Evolutionary conservation across 2,797 vertebrate genomes (phyloP), one percentile per base, ranked within the genome.

Genomic region (Gila robusta): DNA sequence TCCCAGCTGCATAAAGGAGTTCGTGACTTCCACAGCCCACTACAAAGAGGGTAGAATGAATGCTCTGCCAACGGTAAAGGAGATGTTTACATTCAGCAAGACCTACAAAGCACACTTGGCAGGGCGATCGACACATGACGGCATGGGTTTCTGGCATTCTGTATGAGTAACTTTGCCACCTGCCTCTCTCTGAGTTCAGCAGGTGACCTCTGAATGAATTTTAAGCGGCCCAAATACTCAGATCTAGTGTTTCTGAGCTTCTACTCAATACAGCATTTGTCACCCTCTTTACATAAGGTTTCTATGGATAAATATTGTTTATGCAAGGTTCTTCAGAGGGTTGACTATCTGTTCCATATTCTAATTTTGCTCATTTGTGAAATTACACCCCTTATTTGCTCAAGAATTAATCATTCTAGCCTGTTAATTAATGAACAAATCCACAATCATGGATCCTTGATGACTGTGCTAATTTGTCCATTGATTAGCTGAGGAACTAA

Each of bases 401-500:
- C 16, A 72, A 72, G 76, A 85, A 41, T 49, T 49, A 49, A 80
- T 85, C 54, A 64, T 19, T 79, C 52, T 49, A 44, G 26, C 26
- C 35, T 49, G 80, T 35, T 80, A 85, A 85, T 79, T 49, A 85
- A 80, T 2, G 9, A 80, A 73, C 67, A 85, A 80, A 80, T 77
- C 37, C 54, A 79, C 37, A 79, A 85, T 62, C 77, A 73, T 39
- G 66, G 52, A 80, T 54, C 52, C 84, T 85, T 85, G 84, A 85
- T 85, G 84, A 85, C 67, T 49, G 77, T n/a, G 69, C 76, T 85
- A 80, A 85, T 85, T 80, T 72, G 41, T 78, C 37, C 62, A 56
- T 85, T 85, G 79, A 84, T 85, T 81, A 69, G 78, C 32, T 52
- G 39, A 73, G 84, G 67, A 85, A 80, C 76, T 80, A 62, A 85